phyloP scores from a whole-genome alignment of 2,113 vertebrate genomes.

The Progne subis region DNA sequence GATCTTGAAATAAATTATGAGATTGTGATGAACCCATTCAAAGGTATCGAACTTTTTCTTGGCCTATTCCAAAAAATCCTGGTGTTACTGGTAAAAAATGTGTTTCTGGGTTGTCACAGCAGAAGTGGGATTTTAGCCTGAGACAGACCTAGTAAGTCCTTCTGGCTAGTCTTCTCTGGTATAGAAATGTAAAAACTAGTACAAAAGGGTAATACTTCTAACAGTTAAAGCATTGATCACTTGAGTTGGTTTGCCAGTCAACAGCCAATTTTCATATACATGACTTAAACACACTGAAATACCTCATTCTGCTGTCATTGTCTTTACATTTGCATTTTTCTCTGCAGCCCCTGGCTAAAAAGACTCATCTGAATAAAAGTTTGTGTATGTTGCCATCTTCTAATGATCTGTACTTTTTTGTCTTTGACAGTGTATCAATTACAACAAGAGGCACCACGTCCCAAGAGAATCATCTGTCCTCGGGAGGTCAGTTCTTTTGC shows the following conservation, averaged over 20 bases:
- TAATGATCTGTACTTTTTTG: constrained; percentile 67
- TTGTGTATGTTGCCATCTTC: not conserved
- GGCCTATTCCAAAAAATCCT: not conserved
- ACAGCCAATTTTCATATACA: constrained; percentile 61
- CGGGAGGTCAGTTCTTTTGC: constrained; percentile 86
- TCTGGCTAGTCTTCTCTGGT: not conserved
- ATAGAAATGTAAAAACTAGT: constrained; percentile 15
- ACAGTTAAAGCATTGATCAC: constrained; percentile 5
- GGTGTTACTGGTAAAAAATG: not conserved
- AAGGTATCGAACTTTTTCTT: not conserved
- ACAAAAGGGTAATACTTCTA: constrained; percentile 10
- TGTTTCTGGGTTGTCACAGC: not conserved
- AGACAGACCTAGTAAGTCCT: not conserved
- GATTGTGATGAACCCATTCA: not conserved
- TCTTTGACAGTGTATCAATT: constrained; percentile 92
- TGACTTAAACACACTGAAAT: not conserved
- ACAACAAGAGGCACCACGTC: constrained; percentile 94
- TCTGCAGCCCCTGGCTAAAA: constrained; percentile 23
- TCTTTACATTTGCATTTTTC: constrained; percentile 39
- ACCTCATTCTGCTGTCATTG: not conserved
- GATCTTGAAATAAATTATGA: not conserved
- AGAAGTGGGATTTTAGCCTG: constrained; percentile 11
- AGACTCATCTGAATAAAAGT: constrained; percentile 35
- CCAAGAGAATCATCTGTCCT: constrained; percentile 94
- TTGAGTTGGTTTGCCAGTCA: constrained; percentile 33